Evolutionary conservation across 2,797 vertebrate species (phyloP).

Genomic region (Takifugu rubripes): DNA sequence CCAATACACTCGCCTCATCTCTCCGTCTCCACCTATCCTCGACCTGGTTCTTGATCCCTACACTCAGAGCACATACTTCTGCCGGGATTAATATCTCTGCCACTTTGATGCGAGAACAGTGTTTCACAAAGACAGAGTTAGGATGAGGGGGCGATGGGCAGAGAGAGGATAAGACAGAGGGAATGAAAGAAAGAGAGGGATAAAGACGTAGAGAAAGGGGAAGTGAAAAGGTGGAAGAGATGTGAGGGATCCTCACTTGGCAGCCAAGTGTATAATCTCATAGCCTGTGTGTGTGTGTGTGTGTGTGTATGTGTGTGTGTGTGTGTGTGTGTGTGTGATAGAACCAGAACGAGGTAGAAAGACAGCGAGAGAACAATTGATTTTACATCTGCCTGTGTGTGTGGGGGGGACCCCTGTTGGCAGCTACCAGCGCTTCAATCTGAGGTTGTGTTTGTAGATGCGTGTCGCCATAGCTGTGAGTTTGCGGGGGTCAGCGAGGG

Average conservation of each 20-base stretch:
- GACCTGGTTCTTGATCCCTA: conserved; percentile 77
- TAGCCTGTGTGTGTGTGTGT: conserved; percentile 43
- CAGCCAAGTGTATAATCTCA: conserved; percentile 77
- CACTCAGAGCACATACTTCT: conserved; percentile 72
- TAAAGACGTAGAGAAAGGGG: conserved; percentile 57
- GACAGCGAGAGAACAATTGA: conserved; percentile 24
- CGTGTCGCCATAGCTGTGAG: conserved; percentile 67
- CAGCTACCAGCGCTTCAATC: conserved; percentile 50
- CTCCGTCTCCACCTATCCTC: conserved; percentile 37
- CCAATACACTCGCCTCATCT: not conserved
- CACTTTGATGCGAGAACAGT: conserved; percentile 79
- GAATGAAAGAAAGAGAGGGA: conserved; percentile 59
- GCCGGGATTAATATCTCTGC: conserved; percentile 78
- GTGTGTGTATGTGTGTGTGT: conserved; percentile 25
- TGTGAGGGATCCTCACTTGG: conserved; percentile 75
- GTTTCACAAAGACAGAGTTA: conserved; percentile 71
- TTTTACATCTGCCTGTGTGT: conserved; percentile 37
- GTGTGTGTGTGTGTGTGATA: conserved; percentile 10
- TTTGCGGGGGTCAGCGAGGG: conserved; percentile 69
- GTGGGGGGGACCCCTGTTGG: conserved; percentile 57
- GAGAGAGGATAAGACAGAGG: conserved; percentile 56
- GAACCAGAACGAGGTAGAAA: conserved; percentile 15
- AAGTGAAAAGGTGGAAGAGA: conserved; percentile 72
- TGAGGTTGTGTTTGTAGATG: conserved; percentile 70
- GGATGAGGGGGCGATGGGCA: conserved; percentile 61